Evolutionary conservation across 2,888 invertebrate species (phyloP).

Genomic region (Drosophila picticornis): DNA sequence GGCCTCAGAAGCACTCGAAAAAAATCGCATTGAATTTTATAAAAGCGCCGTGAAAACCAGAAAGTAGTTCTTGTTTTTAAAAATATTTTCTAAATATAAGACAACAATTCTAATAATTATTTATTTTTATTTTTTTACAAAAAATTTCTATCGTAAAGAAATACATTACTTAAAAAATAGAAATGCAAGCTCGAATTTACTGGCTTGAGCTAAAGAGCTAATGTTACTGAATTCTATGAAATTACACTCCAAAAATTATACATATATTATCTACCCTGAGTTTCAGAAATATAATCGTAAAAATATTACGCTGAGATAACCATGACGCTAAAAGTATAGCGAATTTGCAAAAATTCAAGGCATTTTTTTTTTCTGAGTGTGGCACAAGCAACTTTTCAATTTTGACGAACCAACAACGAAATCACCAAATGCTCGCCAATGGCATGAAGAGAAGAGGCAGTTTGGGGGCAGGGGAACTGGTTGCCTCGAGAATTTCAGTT

Average conservation of each 20-base stretch:
- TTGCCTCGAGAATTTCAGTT: slow-evolving; percentile 33
- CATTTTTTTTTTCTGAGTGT: neutral
- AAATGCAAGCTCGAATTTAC: neutral
- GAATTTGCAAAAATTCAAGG: neutral
- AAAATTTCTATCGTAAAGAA: too few species aligned
- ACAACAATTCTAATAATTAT: neutral
- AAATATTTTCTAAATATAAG: neutral
- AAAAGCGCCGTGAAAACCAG: neutral
- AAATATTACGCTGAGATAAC: neutral
- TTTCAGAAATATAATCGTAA: neutral
- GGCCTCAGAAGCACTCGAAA: slow-evolving; percentile 23
- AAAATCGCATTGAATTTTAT: neutral
- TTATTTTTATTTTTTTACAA: too few species aligned
- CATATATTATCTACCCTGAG: neutral
- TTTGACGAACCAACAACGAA: slow-evolving; percentile 39
- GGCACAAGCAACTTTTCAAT: slow-evolving; percentile 53
- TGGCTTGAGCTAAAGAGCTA: neutral
- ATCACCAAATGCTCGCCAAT: slow-evolving; percentile 35
- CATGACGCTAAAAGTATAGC: neutral
- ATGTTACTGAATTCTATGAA: neutral
- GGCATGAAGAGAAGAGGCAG: slow-evolving; percentile 14
- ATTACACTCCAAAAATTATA: fast-evolving
- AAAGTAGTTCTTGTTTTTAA: neutral
- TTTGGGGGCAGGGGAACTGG: neutral
- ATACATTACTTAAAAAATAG: too few species aligned